Base-by-base conservation (phyloP, 2,797 vertebrate species). In the Acanthis flammea region DNA sequence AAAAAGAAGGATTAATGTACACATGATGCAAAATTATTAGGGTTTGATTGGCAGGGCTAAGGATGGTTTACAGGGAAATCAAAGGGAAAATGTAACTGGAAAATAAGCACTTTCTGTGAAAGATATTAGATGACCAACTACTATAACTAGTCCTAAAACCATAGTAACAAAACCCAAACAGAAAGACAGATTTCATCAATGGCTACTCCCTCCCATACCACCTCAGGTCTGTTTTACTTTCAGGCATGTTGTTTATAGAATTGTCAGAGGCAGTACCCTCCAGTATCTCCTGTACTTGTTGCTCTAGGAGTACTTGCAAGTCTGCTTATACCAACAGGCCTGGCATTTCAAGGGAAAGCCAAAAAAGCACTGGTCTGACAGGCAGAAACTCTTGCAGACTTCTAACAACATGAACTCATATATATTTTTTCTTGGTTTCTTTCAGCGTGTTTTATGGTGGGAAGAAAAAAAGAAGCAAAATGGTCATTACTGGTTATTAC, bases 51-150 rank as follows among this genome's bases (percentile, higher is more conserved):
- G 78, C 57, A 96, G 74, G 82, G 86, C 75, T 4, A 1, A 91
- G 80, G 60, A 66, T 76, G 65, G 86, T 94, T 97, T 96, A 96
- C 7, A 23, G 75, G 84, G 84, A 97, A 97, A 96, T 97, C 94
- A 97, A 97, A 96, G 84, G 74, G 87, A 97, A 92, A 96, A 95
- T 94, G 97, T 97, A 89, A 96, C 77, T 97, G 96, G 94, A 97
- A 97, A 94, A 74, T 79, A 93, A 94, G 92, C 60, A 72, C 66
- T 95, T 96, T 94, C 87, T 78, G 57, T 94, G 88, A 92, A 97
- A 95, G 88, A 94, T 97, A 96, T 97, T 96, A 97, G 95, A 90
- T 97, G 96, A 93, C 85, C 94, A 96, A 73, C 92, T 96, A 95
- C 63, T 92, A 93, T 57, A 95, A 87, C 87, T 62, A 48, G 67